Evolutionary conservation across 2,797 vertebrate genomes (phyloP).

Genomic region (Enteromius argenteus): DNA sequence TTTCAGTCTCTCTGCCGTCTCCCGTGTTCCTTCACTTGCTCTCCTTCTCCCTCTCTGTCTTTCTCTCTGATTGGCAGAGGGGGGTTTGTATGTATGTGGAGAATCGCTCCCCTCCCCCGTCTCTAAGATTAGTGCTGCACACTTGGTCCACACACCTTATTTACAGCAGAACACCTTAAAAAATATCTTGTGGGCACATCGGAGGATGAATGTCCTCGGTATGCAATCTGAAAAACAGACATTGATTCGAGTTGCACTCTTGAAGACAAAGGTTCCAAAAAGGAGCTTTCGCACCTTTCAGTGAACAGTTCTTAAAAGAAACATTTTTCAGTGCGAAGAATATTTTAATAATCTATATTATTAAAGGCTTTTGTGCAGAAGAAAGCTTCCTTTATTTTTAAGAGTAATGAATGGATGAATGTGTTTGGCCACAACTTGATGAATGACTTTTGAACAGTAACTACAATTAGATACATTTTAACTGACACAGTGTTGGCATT

Average conservation of each 20-base stretch:
- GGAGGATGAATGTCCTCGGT: constrained; percentile 63
- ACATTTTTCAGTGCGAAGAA: neutral
- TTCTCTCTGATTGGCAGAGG: constrained; percentile 35
- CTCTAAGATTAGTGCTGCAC: constrained; percentile 64
- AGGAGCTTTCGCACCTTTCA: neutral
- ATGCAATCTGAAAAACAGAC: constrained; percentile 45
- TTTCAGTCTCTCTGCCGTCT: constrained; percentile 33
- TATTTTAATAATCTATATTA: neutral
- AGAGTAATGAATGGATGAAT: constrained; percentile 14
- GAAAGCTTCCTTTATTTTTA: neutral
- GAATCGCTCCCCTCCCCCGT: constrained; percentile 49
- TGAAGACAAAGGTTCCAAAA: neutral
- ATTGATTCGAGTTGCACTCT: constrained; percentile 32
- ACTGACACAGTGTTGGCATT: neutral
- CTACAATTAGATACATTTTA: constrained; percentile 5
- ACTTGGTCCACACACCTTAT: constrained; percentile 57
- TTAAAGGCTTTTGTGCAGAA: neutral
- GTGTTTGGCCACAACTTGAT: neutral
- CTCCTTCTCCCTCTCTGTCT: constrained; percentile 27
- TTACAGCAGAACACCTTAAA: constrained; percentile 36
- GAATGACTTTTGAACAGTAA: neutral
- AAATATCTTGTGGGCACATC: constrained; percentile 60
- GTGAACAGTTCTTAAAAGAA: neutral
- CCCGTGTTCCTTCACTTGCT: constrained; percentile 24
- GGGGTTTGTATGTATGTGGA: constrained; percentile 17